Conservation (phyloP, 2,113 vertebrate species). For the Hassar affinis region DNA sequence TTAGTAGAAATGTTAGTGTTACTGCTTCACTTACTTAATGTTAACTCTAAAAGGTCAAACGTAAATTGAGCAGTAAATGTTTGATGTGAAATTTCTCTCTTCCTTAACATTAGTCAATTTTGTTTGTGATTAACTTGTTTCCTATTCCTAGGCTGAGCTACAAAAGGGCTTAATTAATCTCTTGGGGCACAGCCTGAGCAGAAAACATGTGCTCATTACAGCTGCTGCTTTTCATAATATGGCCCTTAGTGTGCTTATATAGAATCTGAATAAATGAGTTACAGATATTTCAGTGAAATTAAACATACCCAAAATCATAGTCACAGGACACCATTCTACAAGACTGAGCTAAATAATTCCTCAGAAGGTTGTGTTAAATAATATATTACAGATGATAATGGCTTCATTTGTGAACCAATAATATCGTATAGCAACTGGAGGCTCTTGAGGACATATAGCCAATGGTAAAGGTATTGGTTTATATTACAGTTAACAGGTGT, state of each 20-base stretch:
- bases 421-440: background rate
- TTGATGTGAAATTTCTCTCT: slow-evolving; percentile 59
- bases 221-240: slow-evolving; percentile 68
- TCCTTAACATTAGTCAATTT: slow-evolving; percentile 67
- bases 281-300: slow-evolving; percentile 25
- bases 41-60: slow-evolving; percentile 29
- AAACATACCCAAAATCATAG: background rate
- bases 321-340: background rate
- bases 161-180: slow-evolving; percentile 86
- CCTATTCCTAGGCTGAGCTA: slow-evolving; percentile 74
- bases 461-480: background rate
- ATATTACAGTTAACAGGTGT: background rate
- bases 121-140: slow-evolving; percentile 74
- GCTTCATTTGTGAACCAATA: background rate
- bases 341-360: background rate
- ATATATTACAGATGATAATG: background rate
- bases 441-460: background rate
- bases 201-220: slow-evolving; percentile 78
- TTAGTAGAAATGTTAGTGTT: slow-evolving; percentile 23
- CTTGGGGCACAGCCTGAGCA: slow-evolving; percentile 70
- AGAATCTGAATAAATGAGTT: slow-evolving; percentile 55
- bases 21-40: slow-evolving; percentile 50
- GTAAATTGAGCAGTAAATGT: slow-evolving; percentile 59
- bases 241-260: slow-evolving; percentile 55
- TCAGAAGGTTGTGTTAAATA: background rate